These are phyloP conservation scores for Diadophis punctatus DNA, from an alignment of 2,113 vertebrate species.

Conservation along the genomic window DNA sequence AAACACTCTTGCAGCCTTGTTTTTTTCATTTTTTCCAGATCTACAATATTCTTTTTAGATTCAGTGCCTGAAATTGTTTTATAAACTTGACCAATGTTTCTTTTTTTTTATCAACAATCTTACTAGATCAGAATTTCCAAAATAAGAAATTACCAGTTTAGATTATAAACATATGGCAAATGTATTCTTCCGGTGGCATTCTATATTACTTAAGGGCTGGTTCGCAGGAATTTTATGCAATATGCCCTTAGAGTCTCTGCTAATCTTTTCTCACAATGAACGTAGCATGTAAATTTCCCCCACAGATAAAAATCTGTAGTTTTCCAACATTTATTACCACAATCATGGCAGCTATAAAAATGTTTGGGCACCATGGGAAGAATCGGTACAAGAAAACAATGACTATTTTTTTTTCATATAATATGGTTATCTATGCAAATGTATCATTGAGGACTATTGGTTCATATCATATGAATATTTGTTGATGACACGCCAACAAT, in stretches of 20 bases:
- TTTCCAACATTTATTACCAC: neutral
- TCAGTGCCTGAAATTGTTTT: neutral
- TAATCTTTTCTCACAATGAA: neutral
- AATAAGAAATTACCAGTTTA: neutral
- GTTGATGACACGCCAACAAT: neutral
- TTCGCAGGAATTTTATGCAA: neutral
- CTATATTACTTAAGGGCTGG: neutral
- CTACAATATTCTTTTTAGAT: neutral
- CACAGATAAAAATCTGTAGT: neutral
- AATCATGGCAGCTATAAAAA: neutral
- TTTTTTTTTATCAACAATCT: neutral
- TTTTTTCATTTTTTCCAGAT: neutral
- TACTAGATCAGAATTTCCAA: neutral
- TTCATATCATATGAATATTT: neutral
- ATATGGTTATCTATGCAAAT: neutral
- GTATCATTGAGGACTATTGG: neutral
- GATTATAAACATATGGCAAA: neutral
- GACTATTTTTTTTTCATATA: neutral
- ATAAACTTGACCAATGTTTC: constrained; percentile 3
- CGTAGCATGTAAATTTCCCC: neutral
- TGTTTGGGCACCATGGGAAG: no score
- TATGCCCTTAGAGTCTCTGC: neutral
- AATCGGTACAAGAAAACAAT: neutral
- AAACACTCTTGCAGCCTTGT: neutral
- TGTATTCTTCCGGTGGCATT: neutral